Base-by-base conservation (phyloP, 2,888 invertebrate species). In the Meandrusa payeni region DNA sequence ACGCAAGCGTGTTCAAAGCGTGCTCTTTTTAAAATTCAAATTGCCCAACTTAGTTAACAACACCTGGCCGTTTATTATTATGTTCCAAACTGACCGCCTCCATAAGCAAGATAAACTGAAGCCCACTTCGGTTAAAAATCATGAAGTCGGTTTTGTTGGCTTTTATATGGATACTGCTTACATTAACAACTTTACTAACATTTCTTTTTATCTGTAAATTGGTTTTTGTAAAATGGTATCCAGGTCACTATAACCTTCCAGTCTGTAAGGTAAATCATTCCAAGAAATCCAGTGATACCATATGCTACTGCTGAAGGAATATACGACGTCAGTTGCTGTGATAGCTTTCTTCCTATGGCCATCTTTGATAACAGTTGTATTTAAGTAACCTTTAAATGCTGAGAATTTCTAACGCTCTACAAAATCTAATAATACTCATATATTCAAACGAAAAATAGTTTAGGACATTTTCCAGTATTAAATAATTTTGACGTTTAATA, bases 141-240 rank as follows among this genome's bases (percentile, higher is more conserved):
- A n/a, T n/a, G n/a, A n/a, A n/a, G n/a, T n/a, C n/a, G n/a, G n/a
- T n/a, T n/a, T n/a, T n/a, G n/a, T n/a, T n/a, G n/a, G n/a, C n/a
- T n/a, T n/a, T n/a, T n/a, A n/a, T n/a, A n/a, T n/a, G n/a, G n/a
- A n/a, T n/a, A n/a, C n/a, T n/a, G n/a, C n/a, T 26, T 11, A 26
- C 26, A 11, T 11, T 10, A 24, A 5, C 23, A 7, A 4, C 3
- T 11, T 26, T 17, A 3, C 12, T 24, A 17, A 26, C 6, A 9
- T 10, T 19, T 22, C 3, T 38, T 24, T 24, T 37, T 31, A 34
- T 46, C 40, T n/a, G 9, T 17, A 6, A 91, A 94, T 77, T 93
- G 93, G 17, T 89, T 88, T 59, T 91, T 91, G 70, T 94, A 95
- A 70, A 90, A 93, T 3, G 95, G 95, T 38, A 95, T 69, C 64